Evolutionary conservation across 2,888 invertebrate genomes (phyloP), one percentile per base, ranked within the genome.

Genomic region (Deilephila elpenor): DNA sequence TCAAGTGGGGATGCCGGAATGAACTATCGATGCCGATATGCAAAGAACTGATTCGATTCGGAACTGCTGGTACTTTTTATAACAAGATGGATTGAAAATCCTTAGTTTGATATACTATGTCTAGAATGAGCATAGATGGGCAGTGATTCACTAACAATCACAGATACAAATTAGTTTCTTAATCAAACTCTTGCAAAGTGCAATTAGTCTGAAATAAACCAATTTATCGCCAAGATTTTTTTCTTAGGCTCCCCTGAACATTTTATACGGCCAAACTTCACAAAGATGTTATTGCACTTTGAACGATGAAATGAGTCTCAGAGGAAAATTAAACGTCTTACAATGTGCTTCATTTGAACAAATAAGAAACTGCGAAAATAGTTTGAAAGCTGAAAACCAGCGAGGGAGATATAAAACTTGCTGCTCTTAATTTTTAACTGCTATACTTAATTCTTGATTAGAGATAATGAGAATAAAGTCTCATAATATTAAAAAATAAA

Each of bases 321-420:
- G 14, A 20, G 17, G 64, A 44, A 67, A 67, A 67, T 67, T 67
- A 67, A 44, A 67, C 64, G 44, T 44, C 44, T 67, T 14, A 25
- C 64, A 67, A 44, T 67, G 64, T 44, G 44, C 20, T 44, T 67
- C 64, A 67, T 67, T 67, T 44, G 44, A 14, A 67, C 44, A 67
- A 67, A 67, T 67, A 67, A 67, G 64, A 67, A 25, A 44, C 64
- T 67, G 44, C 44, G 44, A 67, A 67, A 67, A 67, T 67, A 67
- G 64, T 67, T 64, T 64, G 4, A 20, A 37, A 44, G 37, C 20
- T 67, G 8, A 20, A 20, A 67, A 44, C 20, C 64, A 25, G 64
- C 64, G 44, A 37, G 62, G 25, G 64, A 67, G 64, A 25, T 44
- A 67, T 67, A 67, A 67, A 67, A 67, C 44, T 67, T 14, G n/a